These are phyloP conservation scores for Perithous albicinctus DNA, from an alignment of 2,888 invertebrate species.

Conservation along the genomic window DNA sequence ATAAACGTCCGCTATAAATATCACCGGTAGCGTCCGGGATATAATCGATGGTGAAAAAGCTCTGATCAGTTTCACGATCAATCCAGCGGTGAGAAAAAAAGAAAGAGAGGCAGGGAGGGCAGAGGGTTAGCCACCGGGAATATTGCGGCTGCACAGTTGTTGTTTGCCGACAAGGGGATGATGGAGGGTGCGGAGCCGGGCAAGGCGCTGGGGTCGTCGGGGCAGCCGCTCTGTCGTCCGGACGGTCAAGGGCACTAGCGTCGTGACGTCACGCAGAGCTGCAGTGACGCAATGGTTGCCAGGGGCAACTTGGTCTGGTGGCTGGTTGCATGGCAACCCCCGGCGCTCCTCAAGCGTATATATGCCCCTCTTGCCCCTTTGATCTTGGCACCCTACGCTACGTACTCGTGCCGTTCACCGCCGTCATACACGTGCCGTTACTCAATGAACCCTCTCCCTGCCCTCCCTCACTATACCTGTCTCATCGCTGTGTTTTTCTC, in stretches of 20 bases:
- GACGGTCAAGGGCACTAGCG: slow-evolving; percentile 83
- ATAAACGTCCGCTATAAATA: slow-evolving; percentile 1
- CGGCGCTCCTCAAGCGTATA: slow-evolving; percentile 54
- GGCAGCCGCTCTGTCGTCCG: slow-evolving; percentile 69
- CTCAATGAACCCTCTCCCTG: slow-evolving; percentile 78
- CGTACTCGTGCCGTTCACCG: slow-evolving; percentile 58
- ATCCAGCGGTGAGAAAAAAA: background rate
- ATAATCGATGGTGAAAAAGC: slow-evolving; percentile 5
- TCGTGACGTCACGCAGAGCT: slow-evolving; percentile 81
- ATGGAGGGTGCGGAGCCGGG: slow-evolving; percentile 17
- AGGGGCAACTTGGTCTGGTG: slow-evolving; percentile 79
- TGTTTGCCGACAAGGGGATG: background rate
- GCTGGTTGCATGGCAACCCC: slow-evolving; percentile 80
- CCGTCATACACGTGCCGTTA: slow-evolving; percentile 79
- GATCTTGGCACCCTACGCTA: slow-evolving; percentile 43
- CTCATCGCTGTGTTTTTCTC: slow-evolving; percentile 38
- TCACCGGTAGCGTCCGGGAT: background rate
- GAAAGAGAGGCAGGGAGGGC: background rate
- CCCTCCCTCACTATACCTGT: slow-evolving; percentile 50
- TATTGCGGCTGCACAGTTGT: background rate
- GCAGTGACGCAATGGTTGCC: slow-evolving; percentile 83
- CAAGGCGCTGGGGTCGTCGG: slow-evolving; percentile 61
- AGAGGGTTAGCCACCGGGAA: background rate
- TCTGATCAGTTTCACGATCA: background rate
- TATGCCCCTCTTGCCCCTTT: too few relatives aligned